phyloP scores from a whole-genome alignment of 1,140 invertebrate genomes.

The Argopecten irradians region DNA sequence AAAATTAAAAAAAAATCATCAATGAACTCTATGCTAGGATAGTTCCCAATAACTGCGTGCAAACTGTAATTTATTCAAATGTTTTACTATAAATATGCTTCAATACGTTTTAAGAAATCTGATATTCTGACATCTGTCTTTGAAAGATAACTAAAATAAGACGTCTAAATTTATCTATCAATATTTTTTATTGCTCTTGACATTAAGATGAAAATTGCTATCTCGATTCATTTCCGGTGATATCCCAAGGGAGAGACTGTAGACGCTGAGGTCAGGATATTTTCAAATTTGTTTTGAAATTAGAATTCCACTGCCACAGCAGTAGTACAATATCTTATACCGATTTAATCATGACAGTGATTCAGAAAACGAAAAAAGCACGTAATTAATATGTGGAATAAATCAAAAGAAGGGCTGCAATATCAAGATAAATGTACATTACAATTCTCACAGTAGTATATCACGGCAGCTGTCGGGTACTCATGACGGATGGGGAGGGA shows the following conservation, averaged over 20 bases:
- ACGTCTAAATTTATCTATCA: background rate
- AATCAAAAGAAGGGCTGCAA: background rate
- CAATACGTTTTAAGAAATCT: background rate
- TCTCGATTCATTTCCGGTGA: background rate
- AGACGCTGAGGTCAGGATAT: background rate
- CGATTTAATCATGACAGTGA: background rate
- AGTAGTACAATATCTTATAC: background rate
- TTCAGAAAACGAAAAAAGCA: background rate
- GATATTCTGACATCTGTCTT: background rate
- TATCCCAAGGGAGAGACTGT: background rate
- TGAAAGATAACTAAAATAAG: background rate
- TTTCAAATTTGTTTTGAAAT: background rate
- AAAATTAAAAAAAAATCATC: too few relatives aligned
- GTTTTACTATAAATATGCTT: too few relatives aligned
- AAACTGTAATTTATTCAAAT: too few relatives aligned
- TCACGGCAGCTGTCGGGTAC: background rate
- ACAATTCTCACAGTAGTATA: background rate
- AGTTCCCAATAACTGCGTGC: too few relatives aligned
- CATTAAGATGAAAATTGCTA: background rate
- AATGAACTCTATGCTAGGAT: too few relatives aligned
- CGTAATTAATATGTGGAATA: background rate
- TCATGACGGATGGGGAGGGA: background rate
- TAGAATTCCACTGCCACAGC: background rate
- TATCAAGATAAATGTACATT: background rate
- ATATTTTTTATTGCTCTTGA: background rate